Percentiles rank a stretch among this genome's conserved stretches.
phyloP scores from a whole-genome alignment of 53 echinoderm and acorn worm species.

The Temnopleurus reevesii region DNA sequence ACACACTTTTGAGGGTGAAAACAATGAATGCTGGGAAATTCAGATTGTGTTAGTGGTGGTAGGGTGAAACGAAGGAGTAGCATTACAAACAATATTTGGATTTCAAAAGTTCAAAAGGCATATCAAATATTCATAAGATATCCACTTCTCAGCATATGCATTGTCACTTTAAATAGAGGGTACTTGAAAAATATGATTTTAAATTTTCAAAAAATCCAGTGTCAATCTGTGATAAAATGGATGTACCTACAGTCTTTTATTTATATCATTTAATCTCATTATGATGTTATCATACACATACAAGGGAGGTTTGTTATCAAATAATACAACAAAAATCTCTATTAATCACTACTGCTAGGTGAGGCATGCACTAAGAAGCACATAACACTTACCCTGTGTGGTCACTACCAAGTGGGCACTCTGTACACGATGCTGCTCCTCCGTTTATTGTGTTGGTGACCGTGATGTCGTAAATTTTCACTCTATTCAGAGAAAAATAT shows the following conservation, averaged over 20 bases:
- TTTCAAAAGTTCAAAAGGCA: too few species aligned
- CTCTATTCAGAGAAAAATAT: conserved; percentile 50
- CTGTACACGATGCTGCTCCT: conserved; percentile 79
- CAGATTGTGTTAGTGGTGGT: background rate
- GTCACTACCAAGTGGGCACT: conserved; percentile 80
- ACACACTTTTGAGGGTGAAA: too few species aligned
- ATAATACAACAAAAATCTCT: background rate
- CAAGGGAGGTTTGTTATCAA: background rate
- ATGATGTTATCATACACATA: too few species aligned
- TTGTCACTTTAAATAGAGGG: too few species aligned
- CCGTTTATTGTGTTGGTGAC: conserved; percentile 89
- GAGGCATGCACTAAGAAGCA: background rate
- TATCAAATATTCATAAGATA: too few species aligned
- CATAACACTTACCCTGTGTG: conserved; percentile 69
- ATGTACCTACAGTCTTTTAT: too few species aligned
- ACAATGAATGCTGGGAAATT: background rate
- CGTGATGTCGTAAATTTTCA: conserved; percentile 79
- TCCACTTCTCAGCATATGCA: too few species aligned
- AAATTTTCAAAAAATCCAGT: too few species aligned
- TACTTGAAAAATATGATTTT: too few species aligned
- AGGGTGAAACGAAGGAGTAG: background rate
- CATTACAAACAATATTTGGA: background rate
- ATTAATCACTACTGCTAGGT: background rate
- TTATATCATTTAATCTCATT: too few species aligned
- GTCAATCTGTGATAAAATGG: too few species aligned